Base-by-base conservation (phyloP, 2,113 vertebrate genomes). In the Poecile atricapillus region DNA sequence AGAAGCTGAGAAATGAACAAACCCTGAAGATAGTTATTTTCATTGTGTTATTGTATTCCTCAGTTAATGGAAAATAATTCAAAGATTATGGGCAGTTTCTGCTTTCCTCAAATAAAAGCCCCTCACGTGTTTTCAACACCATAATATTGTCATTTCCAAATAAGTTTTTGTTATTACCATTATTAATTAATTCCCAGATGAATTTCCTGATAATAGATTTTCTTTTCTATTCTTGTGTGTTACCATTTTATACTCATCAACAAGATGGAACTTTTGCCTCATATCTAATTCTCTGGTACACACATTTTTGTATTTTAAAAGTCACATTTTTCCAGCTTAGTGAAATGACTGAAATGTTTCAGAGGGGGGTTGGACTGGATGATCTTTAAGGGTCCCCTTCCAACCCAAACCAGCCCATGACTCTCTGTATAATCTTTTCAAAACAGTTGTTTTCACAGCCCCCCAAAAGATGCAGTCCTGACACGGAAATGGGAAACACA, bases 401-500 rank as follows among this genome's bases (percentile, higher is more conserved):
- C 83, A 94, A 43, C 68, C 62, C 79, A 64, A 67, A 63, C 30
- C 37, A 22, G 31, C 5, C 71, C 33, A 1, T 44, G 68, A 60
- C 81, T 92, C 47, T 28, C 98, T 98, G 94, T 97, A 97, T 98
- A 99, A 98, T 99, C 98, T 98, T 99, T 97, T 98, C 97, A 98
- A 98, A 99, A 99, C 98, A 99, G 98, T 97, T 98, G 98, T 98
- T 98, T 98, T 98, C 94, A 97, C 97, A 98, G 98, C 98, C 98
- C 98, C 98, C 98, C 97, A 97, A 98, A 99, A 98, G 98, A 98
- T 98, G 98, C 98, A 97, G 97, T 98, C 98, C 97, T 99, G 99
- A 99, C 98, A 98, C 98, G 97, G 94, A 98, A 99, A 99, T 99
- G 98, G 98, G 98, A 99, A 99, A 98, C 99, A 99, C 98, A 99